These are phyloP conservation scores for Laterallus jamaicensis DNA, from an alignment of 2,113 vertebrate species.

Conservation along the genomic window DNA sequence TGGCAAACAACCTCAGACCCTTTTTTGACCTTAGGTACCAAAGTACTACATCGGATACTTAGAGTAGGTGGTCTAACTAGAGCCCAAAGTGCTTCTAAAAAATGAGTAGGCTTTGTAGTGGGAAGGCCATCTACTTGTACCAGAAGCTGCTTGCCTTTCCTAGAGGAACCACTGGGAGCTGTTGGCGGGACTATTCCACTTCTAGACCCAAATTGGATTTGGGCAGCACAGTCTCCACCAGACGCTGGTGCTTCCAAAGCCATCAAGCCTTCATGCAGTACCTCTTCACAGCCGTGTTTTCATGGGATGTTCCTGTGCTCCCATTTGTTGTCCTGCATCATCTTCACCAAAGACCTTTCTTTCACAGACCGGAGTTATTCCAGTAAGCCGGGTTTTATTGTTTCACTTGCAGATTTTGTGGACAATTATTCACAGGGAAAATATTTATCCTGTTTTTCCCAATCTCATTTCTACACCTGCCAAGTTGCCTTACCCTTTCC, in stretches of 20 bases:
- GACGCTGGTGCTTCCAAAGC: background rate
- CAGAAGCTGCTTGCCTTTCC: background rate
- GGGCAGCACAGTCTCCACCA: background rate
- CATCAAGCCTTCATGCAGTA: background rate
- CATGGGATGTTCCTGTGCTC: background rate
- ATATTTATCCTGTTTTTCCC: conserved; percentile 53
- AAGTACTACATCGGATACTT: background rate
- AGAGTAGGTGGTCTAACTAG: background rate
- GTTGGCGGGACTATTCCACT: background rate
- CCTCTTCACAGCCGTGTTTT: background rate
- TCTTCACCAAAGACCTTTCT: background rate
- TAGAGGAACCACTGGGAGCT: background rate
- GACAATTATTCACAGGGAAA: conserved; percentile 57
- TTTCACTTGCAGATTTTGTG: conserved; percentile 4
- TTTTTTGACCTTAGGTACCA: background rate
- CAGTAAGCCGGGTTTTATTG: background rate
- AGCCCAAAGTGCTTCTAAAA: background rate
- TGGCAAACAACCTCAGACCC: background rate
- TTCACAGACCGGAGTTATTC: background rate
- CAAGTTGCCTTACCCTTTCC: conserved; percentile 24
- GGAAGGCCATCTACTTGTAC: background rate
- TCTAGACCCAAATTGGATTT: background rate
- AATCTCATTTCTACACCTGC: conserved; percentile 35
- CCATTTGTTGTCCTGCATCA: background rate
- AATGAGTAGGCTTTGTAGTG: background rate